phyloP scores from a whole-genome alignment of 1,140 invertebrate genomes.

The Hyposmocoma kahamanoa region DNA sequence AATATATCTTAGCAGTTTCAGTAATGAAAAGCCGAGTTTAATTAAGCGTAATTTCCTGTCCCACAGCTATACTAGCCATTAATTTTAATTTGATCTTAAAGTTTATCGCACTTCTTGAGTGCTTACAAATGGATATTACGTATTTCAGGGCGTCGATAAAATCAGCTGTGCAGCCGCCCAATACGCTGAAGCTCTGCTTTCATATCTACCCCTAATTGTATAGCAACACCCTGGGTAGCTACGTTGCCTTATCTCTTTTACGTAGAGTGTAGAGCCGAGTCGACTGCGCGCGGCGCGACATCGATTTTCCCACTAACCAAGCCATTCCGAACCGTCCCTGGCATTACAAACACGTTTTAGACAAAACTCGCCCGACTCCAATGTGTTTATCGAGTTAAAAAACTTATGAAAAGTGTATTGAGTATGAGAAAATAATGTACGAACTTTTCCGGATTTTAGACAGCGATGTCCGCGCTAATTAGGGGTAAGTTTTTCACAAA shows the following conservation, averaged over 20 bases:
- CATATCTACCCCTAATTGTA: no score
- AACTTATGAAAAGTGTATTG: constrained; percentile 31
- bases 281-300: constrained; percentile 60
- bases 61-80: no score
- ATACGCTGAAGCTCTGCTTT: not conserved
- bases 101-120: no score
- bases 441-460: constrained; percentile 27
- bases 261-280: constrained; percentile 35
- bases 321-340: constrained; percentile 56
- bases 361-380: constrained; percentile 16
- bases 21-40: no score
- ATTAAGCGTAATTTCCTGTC: no score
- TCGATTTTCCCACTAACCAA: constrained; percentile 68
- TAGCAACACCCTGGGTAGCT: constrained; percentile 6
- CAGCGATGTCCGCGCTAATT: constrained; percentile 60
- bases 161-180: not conserved
- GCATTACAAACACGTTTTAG: constrained; percentile 58
- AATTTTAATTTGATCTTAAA: no score
- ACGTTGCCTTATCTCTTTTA: constrained; percentile 50
- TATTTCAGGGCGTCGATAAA: not conserved
- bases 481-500: constrained; percentile 40
- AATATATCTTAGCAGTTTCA: no score
- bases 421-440: constrained; percentile 48
- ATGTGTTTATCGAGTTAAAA: constrained; percentile 21
- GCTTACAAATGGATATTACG: no score